Evolutionary conservation across 2,888 invertebrate species (phyloP).

Genomic region (Parochlus steinenii): DNA sequence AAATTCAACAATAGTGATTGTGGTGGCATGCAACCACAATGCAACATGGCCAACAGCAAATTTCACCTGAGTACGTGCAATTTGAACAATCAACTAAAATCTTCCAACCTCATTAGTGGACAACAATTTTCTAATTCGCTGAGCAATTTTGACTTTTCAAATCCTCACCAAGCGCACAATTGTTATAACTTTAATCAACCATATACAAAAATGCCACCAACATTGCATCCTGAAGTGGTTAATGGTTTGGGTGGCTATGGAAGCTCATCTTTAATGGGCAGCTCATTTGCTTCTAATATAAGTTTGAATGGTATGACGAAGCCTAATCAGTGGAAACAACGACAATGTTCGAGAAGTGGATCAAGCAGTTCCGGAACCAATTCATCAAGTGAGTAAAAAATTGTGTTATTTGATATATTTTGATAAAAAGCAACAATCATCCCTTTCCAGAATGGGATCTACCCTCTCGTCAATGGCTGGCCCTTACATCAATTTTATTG

Average conservation of each 20-base stretch:
- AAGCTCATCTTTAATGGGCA: slow-evolving; percentile 10
- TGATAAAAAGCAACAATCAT: too few relatives aligned
- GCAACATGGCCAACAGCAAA: slow-evolving; percentile 17
- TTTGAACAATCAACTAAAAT: slow-evolving; percentile 14
- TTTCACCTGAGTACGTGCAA: slow-evolving; percentile 13
- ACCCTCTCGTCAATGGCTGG: slow-evolving; percentile 54
- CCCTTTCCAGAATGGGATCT: slow-evolving; percentile 34
- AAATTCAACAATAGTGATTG: too few relatives aligned
- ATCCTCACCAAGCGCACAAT: slow-evolving; percentile 15
- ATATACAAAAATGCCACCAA: slow-evolving; percentile 8
- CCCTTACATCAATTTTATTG: slow-evolving; percentile 55
- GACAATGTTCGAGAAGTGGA: slow-evolving; percentile 29
- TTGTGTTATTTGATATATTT: too few relatives aligned
- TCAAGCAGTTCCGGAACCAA: slow-evolving; percentile 30
- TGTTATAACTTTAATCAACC: slow-evolving; percentile 12
- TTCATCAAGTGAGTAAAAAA: slow-evolving; percentile 31
- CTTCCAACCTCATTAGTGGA: slow-evolving; percentile 15
- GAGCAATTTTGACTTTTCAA: slow-evolving; percentile 25
- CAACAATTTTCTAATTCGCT: slow-evolving; percentile 30
- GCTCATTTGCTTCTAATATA: slow-evolving; percentile 10
- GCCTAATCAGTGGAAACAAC: slow-evolving; percentile 26
- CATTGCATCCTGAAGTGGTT: slow-evolving; percentile 15
- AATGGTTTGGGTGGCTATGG: slow-evolving; percentile 4
- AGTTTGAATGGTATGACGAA: slow-evolving; percentile 10
- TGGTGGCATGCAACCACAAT: slow-evolving; percentile 3